These are phyloP conservation scores for Aphelocoma californica DNA, from an alignment of 2,797 vertebrate species.

Conservation along the genomic window DNA sequence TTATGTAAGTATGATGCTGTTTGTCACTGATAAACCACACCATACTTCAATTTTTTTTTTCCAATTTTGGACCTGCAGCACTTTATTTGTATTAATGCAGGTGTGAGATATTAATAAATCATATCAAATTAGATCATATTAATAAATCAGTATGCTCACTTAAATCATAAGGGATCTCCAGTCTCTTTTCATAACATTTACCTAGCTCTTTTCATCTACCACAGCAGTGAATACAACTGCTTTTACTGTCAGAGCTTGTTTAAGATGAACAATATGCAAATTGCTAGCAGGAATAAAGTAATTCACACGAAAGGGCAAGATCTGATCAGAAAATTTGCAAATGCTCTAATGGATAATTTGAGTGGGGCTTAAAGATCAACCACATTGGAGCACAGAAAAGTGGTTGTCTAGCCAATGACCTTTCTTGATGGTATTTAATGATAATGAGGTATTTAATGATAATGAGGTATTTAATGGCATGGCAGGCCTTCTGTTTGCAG, in stretches of 20 bases:
- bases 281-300: neutral
- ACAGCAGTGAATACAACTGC: neutral
- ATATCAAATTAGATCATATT: neutral
- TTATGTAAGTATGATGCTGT: neutral
- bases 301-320: neutral
- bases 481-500: neutral
- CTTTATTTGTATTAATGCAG: neutral
- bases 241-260: neutral
- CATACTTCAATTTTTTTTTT: neutral
- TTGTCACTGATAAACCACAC: neutral
- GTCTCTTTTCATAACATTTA: neutral
- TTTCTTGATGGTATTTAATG: neutral
- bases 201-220: rapidly evolving
- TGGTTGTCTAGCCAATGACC: neutral
- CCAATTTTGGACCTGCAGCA: neutral
- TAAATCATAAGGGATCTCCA: neutral
- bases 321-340: neutral
- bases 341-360: neutral
- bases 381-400: neutral
- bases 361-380: neutral
- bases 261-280: neutral
- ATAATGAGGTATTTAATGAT: neutral
- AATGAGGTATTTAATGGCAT: neutral
- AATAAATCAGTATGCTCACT: neutral
- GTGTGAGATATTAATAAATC: neutral